These are phyloP conservation scores for Theristicus caerulescens DNA, from an alignment of 2,113 vertebrate species.

Conservation along the genomic window DNA sequence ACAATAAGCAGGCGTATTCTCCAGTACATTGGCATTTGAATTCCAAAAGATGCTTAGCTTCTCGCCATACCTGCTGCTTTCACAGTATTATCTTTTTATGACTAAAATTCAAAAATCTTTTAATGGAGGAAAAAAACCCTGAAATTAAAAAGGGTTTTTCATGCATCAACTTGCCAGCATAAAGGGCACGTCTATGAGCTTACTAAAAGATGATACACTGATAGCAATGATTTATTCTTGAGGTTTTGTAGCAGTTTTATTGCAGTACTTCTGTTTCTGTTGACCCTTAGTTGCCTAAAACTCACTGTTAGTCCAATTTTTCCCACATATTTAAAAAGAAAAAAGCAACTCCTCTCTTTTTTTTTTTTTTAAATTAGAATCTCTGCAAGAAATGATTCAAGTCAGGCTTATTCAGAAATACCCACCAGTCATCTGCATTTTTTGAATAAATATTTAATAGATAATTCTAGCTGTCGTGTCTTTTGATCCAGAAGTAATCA, in stretches of 20 bases:
- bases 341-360: not conserved
- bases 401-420: not conserved
- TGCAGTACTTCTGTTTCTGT: not conserved
- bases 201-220: not conserved
- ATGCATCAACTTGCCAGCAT: slow-evolving; percentile 27
- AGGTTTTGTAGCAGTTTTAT: not conserved
- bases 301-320: not conserved
- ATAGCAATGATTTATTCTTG: not conserved
- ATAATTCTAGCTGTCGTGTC: not conserved
- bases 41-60: slow-evolving; percentile 55
- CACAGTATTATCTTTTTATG: slow-evolving; percentile 36
- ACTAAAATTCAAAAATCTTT: slow-evolving; percentile 67
- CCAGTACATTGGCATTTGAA: slow-evolving; percentile 35
- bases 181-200: slow-evolving; percentile 13
- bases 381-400: not conserved
- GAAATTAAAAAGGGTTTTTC: slow-evolving; percentile 64
- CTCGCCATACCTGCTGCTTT: slow-evolving; percentile 54
- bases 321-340: not conserved
- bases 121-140: slow-evolving; percentile 25
- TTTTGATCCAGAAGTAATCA: slow-evolving; percentile 40
- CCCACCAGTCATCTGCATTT: not conserved
- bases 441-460: not conserved
- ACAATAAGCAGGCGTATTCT: slow-evolving; percentile 58
- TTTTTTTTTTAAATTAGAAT: not conserved
- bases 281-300: not conserved